A percentile compares a stretch with the other conserved stretches of the same genome.
phyloP scores from a whole-genome alignment of 2,797 vertebrate genomes.

The Ctenopoma multispine region DNA sequence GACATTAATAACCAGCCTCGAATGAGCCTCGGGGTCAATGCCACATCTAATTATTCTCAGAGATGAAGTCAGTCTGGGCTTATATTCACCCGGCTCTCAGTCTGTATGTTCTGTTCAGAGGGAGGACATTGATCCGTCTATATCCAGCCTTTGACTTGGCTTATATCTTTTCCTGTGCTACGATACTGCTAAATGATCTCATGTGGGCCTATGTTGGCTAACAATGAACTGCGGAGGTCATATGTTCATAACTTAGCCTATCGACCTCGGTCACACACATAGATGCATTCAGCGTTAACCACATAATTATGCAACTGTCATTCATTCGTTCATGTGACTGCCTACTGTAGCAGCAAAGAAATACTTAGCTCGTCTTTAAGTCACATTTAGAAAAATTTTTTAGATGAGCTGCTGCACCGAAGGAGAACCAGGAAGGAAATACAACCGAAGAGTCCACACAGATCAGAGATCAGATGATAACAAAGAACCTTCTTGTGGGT shows the following conservation, averaged over 20 bases:
- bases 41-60: conserved; percentile 62
- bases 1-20: conserved; percentile 53
- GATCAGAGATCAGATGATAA: background rate
- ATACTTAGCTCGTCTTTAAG: background rate
- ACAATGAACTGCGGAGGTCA: conserved; percentile 39
- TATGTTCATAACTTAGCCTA: conserved; percentile 25
- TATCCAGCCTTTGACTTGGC: conserved; percentile 27
- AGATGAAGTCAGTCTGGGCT: conserved; percentile 52
- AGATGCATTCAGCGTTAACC: background rate
- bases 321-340: background rate
- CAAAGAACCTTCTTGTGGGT: conserved; percentile 1
- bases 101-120: conserved; percentile 32
- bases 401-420: background rate
- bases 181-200: conserved; percentile 44
- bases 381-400: no score
- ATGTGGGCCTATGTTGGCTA: conserved; percentile 30
- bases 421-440: background rate
- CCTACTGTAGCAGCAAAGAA: background rate
- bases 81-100: conserved; percentile 36
- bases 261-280: conserved; percentile 12
- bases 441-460: background rate
- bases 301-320: background rate
- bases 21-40: conserved; percentile 54
- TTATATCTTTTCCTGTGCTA: conserved; percentile 53
- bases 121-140: conserved; percentile 55